A percentile compares a stretch with the other conserved stretches of the same genome.
These are phyloP conservation scores for Neoascia interrupta DNA, from an alignment of 2,888 invertebrate genomes.

Conservation along the genomic window DNA sequence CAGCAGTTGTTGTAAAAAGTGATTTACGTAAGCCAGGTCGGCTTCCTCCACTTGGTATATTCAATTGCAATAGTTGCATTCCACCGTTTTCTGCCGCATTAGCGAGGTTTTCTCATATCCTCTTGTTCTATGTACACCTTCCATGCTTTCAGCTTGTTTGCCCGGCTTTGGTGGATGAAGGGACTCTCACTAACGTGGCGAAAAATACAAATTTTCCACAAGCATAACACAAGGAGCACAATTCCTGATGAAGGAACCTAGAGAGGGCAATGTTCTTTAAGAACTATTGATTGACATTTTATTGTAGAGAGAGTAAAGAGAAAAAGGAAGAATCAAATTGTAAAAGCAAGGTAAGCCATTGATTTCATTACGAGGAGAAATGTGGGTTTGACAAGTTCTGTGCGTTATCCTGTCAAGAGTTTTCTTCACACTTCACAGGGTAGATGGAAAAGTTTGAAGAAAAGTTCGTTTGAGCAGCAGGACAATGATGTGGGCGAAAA, in stretches of 20 bases:
- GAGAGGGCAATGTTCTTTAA: slow-evolving; percentile 39
- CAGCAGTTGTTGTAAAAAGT: slow-evolving; percentile 39
- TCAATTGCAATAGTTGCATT: slow-evolving; percentile 27
- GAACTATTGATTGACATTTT: slow-evolving; percentile 52
- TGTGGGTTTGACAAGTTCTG: too few relatives aligned
- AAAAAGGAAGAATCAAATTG: neutral
- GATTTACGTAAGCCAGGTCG: slow-evolving; percentile 47
- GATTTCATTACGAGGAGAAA: neutral
- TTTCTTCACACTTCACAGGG: too few relatives aligned
- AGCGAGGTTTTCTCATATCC: slow-evolving; percentile 40
- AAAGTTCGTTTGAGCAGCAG: neutral
- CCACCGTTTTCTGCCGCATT: slow-evolving; percentile 58
- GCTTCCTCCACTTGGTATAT: neutral
- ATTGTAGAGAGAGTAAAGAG: slow-evolving; percentile 10
- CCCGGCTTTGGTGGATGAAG: too few relatives aligned
- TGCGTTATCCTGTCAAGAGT: too few relatives aligned
- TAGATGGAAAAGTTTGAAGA: too few relatives aligned
- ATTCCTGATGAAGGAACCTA: too few relatives aligned
- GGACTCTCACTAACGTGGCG: slow-evolving; percentile 26
- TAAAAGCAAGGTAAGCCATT: neutral
- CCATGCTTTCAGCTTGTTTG: too few relatives aligned
- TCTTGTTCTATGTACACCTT: slow-evolving; percentile 9
- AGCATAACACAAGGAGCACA: neutral
- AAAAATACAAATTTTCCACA: slow-evolving; percentile 17
- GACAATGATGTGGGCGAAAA: slow-evolving; percentile 16